These are phyloP conservation scores for Channa maculata DNA, from an alignment of 2,113 vertebrate genomes.

Conservation along the genomic window DNA sequence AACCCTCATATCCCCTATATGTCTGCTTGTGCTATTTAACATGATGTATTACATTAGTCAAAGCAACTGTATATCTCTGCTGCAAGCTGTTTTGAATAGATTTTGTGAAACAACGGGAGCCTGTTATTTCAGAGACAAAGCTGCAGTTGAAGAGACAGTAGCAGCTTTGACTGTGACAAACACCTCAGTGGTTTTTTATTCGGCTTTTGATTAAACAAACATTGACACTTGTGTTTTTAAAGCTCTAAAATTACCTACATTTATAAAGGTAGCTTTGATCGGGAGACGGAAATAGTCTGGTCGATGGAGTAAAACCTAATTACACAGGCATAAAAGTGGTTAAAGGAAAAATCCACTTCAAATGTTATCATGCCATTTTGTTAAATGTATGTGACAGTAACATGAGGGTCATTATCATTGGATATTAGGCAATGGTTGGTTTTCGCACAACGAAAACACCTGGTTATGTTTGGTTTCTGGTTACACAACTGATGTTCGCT, in stretches of 20 bases:
- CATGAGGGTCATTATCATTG: too few species aligned
- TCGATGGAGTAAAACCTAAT: background rate
- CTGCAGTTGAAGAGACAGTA: slow-evolving; percentile 5
- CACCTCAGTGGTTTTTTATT: slow-evolving; percentile 3
- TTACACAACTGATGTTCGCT: too few species aligned
- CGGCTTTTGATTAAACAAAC: background rate
- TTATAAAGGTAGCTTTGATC: background rate
- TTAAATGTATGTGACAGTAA: too few species aligned
- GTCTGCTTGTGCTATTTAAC: slow-evolving; percentile 13
- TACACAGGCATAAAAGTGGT: too few species aligned
- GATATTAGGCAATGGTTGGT: too few species aligned
- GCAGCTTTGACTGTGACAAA: slow-evolving; percentile 13
- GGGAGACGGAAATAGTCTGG: background rate
- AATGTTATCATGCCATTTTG: too few species aligned
- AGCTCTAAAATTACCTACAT: background rate
- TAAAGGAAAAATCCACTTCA: too few species aligned
- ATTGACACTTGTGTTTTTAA: background rate
- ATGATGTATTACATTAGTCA: slow-evolving; percentile 10
- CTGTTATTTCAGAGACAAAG: slow-evolving; percentile 30
- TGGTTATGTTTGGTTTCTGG: too few species aligned
- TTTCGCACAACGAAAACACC: too few species aligned
- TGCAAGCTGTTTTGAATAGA: slow-evolving; percentile 41
- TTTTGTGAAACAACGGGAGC: slow-evolving; percentile 5
- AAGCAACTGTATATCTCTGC: slow-evolving; percentile 7
- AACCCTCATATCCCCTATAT: background rate